Conservation (phyloP, 35 echinoderm and acorn worm species). For the Ophioderma brevispina region DNA sequence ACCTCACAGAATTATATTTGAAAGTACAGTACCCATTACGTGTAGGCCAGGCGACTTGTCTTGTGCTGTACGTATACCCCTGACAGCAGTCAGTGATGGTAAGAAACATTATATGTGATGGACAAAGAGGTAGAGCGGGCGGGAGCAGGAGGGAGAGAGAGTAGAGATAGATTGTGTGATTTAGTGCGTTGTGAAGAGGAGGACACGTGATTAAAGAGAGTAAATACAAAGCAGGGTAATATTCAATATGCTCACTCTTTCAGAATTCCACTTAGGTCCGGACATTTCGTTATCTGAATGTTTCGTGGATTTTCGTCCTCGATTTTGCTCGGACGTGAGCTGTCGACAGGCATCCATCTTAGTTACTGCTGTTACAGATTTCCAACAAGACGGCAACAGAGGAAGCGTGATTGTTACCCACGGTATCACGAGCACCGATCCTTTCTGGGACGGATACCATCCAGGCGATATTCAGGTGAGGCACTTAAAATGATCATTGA, state of each 20-base stretch:
- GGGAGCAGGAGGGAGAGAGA: too few relatives aligned
- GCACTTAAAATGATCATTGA: too few relatives aligned
- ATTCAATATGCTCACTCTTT: neutral
- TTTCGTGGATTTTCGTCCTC: constrained; percentile 69
- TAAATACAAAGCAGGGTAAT: neutral
- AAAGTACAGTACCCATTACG: constrained; percentile 81
- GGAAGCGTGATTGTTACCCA: constrained; percentile 66
- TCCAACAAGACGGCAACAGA: constrained; percentile 61
- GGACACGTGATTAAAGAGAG: too few relatives aligned
- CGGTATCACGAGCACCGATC: constrained; percentile 57
- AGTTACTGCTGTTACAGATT: constrained; percentile 85
- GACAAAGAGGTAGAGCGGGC: neutral
- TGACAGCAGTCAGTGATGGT: constrained; percentile 80
- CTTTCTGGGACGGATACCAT: constrained; percentile 86
- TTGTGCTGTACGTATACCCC: constrained; percentile 72
- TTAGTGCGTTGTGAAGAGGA: too few relatives aligned
- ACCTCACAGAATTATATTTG: constrained; percentile 72
- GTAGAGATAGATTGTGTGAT: neutral
- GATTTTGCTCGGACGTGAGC: constrained; percentile 68
- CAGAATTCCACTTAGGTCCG: constrained; percentile 33
- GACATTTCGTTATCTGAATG: constrained; percentile 92
- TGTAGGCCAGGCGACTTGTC: constrained; percentile 42
- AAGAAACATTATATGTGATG: neutral
- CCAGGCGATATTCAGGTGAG: constrained; percentile 78
- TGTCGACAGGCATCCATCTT: constrained; percentile 73